Evolutionary conservation across 2,888 invertebrate species (phyloP), one percentile per base, ranked within the genome.

Genomic region (Eremobia ochroleuca): DNA sequence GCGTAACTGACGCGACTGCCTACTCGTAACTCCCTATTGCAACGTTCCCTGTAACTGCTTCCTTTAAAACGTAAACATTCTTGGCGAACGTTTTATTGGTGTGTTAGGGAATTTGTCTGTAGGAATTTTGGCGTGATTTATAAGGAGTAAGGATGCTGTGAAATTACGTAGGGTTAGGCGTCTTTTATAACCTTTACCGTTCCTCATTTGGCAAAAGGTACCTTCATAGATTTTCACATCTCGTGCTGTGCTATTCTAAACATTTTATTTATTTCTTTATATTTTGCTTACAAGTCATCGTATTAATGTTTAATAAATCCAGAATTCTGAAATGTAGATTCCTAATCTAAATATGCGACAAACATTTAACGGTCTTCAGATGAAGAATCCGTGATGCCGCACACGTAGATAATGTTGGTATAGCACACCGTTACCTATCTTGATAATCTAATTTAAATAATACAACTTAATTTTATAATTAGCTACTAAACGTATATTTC

Each of bases 1-100:
- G 92, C 92, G 92, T 92, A 91, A 91, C 94, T 88, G 88, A 90
- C 89, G 86, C 85, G 81, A 87, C 81, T 85, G 82, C 83, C 78
- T 82, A 78, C 88, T 86, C 85, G 78, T 89, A 86, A 89, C 86
- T 87, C 83, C 81, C 78, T 83, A 86, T 90, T 83, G 85, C 81
- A 83, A 79, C 68, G 84, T 89, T 88, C 86, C 84, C 72, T 85
- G 85, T 87, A 84, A 84, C 84, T 79, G 76, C 76, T 64, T 79
- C 78, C 74, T 77, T 67, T 82, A 72, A 82, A 85, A 82, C 79
- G 72, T 76, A 83, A 81, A 86, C 77, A 75, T 81, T 87, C 78
- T 73, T 77, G 65, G 68, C 73, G 67, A 79, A 43, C 62, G 79
- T 79, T 76, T 84, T 84, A 81, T 81, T 83, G 72, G 77, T 69